These are phyloP conservation scores for Dendrophyllia cribrosa DNA, from an alignment of 64 coral and sea anemone genomes.

Conservation along the genomic window DNA sequence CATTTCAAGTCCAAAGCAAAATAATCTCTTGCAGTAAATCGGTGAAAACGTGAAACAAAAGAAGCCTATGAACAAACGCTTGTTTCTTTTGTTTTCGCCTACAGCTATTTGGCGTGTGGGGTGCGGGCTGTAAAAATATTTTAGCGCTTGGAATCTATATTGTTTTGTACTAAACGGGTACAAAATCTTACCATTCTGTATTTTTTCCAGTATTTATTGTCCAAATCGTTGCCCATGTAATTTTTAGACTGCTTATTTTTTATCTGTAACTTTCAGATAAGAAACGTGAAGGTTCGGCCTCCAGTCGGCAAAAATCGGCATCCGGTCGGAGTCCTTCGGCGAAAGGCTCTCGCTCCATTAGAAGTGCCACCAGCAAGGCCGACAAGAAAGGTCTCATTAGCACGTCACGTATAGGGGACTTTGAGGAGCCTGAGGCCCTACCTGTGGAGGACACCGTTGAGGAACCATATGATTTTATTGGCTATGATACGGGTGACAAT, in stretches of 20 bases:
- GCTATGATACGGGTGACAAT: constrained; percentile 96
- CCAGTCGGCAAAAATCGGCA: constrained; percentile 75
- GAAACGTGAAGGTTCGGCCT: constrained; percentile 83
- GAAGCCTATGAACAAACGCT: too few relatives aligned
- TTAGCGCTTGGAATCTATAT: too few relatives aligned
- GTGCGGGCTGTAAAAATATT: too few relatives aligned
- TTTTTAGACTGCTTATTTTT: not conserved
- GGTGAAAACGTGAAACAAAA: too few relatives aligned
- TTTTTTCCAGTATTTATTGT: too few relatives aligned
- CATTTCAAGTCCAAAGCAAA: not conserved
- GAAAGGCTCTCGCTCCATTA: constrained; percentile 77
- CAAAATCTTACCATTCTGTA: too few relatives aligned
- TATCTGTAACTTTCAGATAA: constrained; percentile 58
- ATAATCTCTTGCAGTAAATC: not conserved
- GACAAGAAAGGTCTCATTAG: constrained; percentile 71
- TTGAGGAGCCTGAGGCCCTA: constrained; percentile 47
- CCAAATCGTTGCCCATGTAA: not conserved
- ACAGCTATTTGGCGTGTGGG: too few relatives aligned
- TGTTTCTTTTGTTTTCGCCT: too few relatives aligned
- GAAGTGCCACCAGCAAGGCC: constrained; percentile 56
- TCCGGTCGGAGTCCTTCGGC: constrained; percentile 76
- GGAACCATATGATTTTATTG: constrained; percentile 83
- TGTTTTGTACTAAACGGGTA: too few relatives aligned
- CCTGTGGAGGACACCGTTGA: constrained; percentile 42
- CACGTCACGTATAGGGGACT: constrained; percentile 65